Evolutionary conservation across 2,888 invertebrate genomes (phyloP).

Genomic region (Callosobruchus maculatus): DNA sequence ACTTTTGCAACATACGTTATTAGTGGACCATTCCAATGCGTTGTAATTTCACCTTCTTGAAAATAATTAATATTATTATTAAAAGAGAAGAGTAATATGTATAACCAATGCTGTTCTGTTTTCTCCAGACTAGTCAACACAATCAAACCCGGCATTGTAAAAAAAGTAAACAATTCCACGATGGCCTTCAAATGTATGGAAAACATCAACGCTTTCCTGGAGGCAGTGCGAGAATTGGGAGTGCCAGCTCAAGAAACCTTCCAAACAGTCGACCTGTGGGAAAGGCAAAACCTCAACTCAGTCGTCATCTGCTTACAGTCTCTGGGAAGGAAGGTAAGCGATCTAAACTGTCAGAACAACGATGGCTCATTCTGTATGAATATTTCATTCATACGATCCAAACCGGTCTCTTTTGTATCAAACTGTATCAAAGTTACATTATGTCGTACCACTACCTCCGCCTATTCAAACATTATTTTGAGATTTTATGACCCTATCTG

Average conservation of each 20-base stretch:
- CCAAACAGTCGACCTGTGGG: slow-evolving; percentile 97
- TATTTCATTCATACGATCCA: no score
- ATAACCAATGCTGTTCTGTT: slow-evolving; percentile 13
- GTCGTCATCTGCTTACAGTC: slow-evolving; percentile 94
- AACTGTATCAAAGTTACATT: no score
- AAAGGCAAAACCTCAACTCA: slow-evolving; percentile 91
- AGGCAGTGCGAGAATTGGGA: slow-evolving; percentile 78
- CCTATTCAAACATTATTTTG: no score
- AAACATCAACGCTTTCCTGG: slow-evolving; percentile 92
- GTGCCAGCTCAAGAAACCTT: slow-evolving; percentile 93
- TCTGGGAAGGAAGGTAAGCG: slow-evolving; percentile 83
- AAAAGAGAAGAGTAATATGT: no score
- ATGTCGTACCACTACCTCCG: no score
- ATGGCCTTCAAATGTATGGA: slow-evolving; percentile 99
- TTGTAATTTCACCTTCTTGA: no score
- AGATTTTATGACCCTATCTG: no score
- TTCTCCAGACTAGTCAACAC: slow-evolving; percentile 75
- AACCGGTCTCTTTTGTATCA: no score
- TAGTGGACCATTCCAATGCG: no score
- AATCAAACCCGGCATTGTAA: slow-evolving; percentile 80
- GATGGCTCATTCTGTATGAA: no score
- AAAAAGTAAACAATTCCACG: slow-evolving; percentile 81
- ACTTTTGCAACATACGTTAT: no score
- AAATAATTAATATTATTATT: no score
- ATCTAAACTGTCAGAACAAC: neutral